Evolutionary conservation across 2,888 invertebrate genomes (phyloP), one percentile per base, ranked within the genome.

Genomic region (Trichogramma dendrolimi): DNA sequence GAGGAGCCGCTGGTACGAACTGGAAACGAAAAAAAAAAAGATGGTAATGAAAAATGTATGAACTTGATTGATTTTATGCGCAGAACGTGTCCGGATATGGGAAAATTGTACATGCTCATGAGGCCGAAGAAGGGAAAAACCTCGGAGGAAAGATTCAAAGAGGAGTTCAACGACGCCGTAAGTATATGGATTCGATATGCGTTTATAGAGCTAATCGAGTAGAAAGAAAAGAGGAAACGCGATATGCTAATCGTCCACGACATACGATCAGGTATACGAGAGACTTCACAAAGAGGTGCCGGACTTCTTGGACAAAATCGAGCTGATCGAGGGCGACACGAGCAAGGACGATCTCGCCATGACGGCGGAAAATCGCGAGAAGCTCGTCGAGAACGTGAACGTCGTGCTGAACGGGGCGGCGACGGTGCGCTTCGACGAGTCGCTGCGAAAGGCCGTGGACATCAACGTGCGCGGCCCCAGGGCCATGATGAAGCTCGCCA

Each of bases 331-430:
- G 41, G 86, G 85, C 0, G 85, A 86, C 70, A 80, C 81, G 40
- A 74, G 76, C 2, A 69, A 76, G 53, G 79, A 80, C 1, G 81
- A 82, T 66, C 72, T 86, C 41, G 85, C 85, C 5, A 68, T 86
- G 14, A 80, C 79, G 40, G 69, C 73, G 4, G 79, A 82, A 44
- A 81, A 84, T 68, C 83, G 83, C 58, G 70, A 79, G 51, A 68
- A 73, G 6, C 66, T 86, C 8, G 71, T 71, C 10, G 77, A 83
- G n/a, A 82, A 85, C 64, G 84, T 87, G 0, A 79, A 82, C 56
- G 80, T 89, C 10, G 84, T 92, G 10, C 85, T 92, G 74, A 91
- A 92, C 73, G 86, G 85, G 43, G 91, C 91, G 1, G 91, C 90
- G 3, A 89, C 89, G 0, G 87, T 91, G 7, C 82, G 85, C 68